Evolutionary conservation across 1,140 invertebrate species (phyloP).

Genomic region (Rhizoglyphus robini): DNA sequence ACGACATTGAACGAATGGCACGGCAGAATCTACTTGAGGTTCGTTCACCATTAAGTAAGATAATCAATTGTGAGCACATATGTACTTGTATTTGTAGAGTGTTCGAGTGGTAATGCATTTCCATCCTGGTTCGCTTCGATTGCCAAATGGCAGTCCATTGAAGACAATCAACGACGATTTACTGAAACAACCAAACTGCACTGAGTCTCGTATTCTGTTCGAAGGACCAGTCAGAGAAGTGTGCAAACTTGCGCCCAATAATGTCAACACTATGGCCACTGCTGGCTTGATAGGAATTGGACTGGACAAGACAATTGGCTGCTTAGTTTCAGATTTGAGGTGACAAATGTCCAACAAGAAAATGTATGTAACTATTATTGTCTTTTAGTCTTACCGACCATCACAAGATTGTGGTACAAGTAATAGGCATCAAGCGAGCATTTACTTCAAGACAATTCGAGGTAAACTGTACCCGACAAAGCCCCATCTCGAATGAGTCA

Average conservation of each 20-base stretch:
- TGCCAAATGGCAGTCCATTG: slow-evolving; percentile 23
- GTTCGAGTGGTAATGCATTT: slow-evolving; percentile 47
- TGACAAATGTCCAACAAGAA: too few species aligned
- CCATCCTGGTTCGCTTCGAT: slow-evolving; percentile 43
- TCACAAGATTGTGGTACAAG: neutral
- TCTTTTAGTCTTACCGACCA: neutral
- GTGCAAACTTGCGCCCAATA: slow-evolving; percentile 47
- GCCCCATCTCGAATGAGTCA: neutral
- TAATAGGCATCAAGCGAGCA: neutral
- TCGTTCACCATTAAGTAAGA: neutral
- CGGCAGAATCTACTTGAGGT: slow-evolving; percentile 42
- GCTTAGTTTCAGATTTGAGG: slow-evolving; percentile 27
- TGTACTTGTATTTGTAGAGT: slow-evolving; percentile 5
- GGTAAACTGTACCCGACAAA: neutral
- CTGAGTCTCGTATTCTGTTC: slow-evolving; percentile 37
- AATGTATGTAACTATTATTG: too few species aligned
- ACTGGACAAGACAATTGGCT: slow-evolving; percentile 43
- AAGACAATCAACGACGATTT: slow-evolving; percentile 33
- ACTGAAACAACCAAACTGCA: slow-evolving; percentile 30
- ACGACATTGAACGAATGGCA: slow-evolving; percentile 48
- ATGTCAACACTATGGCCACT: slow-evolving; percentile 48
- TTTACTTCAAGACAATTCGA: neutral
- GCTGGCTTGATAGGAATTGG: slow-evolving; percentile 47
- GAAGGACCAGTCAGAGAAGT: slow-evolving; percentile 42
- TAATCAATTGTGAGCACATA: too few species aligned